Percentiles rank a stretch among this genome's conserved stretches.
Conservation (phyloP, 1,140 invertebrate species). For the Cyclargus thomasi region DNA sequence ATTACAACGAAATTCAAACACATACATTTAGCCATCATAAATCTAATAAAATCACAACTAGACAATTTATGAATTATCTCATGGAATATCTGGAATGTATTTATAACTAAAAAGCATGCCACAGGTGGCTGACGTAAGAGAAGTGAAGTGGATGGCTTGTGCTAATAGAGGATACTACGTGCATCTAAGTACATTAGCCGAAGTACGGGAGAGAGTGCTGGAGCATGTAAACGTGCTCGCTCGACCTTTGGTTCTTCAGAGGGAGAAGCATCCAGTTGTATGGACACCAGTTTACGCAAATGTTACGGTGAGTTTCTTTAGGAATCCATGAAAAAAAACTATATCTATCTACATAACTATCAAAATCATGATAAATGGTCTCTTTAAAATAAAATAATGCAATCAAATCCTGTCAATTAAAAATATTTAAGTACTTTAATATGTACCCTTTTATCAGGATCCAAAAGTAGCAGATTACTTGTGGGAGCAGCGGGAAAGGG, state of each 20-base stretch:
- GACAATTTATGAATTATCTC: background rate
- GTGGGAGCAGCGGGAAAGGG: constrained; percentile 88
- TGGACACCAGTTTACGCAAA: constrained; percentile 97
- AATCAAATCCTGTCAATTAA: too few relatives aligned
- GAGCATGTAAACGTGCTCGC: constrained; percentile 95
- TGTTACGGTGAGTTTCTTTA: constrained; percentile 79
- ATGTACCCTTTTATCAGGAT: constrained; percentile 75
- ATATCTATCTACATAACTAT: too few relatives aligned
- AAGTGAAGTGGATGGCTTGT: constrained; percentile 98
- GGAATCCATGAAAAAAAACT: background rate
- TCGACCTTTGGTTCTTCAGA: constrained; percentile 87
- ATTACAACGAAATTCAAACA: background rate
- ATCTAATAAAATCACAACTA: too few relatives aligned
- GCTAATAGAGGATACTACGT: constrained; percentile 95
- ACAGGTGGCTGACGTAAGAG: constrained; percentile 81
- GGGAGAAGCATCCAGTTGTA: constrained; percentile 86
- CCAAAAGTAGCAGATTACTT: constrained; percentile 92
- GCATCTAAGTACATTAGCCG: constrained; percentile 92
- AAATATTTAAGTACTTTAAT: too few relatives aligned
- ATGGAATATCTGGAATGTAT: constrained; percentile 9
- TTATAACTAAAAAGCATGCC: constrained; percentile 31
- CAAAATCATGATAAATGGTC: too few relatives aligned
- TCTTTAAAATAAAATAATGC: too few relatives aligned
- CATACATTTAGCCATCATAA: background rate
- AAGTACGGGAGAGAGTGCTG: constrained; percentile 95